Base-by-base conservation (phyloP, 92 coral and sea anemone genomes). In the Metridium senile region DNA sequence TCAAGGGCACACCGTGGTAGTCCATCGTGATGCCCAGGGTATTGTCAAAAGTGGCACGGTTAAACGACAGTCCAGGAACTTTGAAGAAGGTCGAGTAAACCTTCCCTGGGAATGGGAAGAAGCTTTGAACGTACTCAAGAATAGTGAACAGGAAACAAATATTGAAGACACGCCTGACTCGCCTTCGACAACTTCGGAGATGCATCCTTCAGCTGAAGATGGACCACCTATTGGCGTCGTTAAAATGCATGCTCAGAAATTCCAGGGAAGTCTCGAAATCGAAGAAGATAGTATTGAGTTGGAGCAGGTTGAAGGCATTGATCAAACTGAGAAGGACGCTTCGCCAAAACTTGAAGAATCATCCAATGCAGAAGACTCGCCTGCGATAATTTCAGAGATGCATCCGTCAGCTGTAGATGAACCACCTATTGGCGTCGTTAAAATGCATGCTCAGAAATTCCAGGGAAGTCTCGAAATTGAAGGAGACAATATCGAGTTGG, bases 1-100 rank as follows among this genome's bases (percentile, higher is more conserved):
- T 43, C 66, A 59, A 53, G 46, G 51, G 23, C 84, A 79, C 11
- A 39, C 20, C 11, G 69, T 35, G n/a, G 76, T 45, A 3, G 23
- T 73, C 33, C 78, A 73, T 58, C 78, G 78, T 33, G 84, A 79
- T 19, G 76, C 84, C 11, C 85, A 85, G 72, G 89, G 85, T 4
- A 74, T 84, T 0, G 80, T 82, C 13, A 87, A 89, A 68, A 89
- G 86, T 52, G 97, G 97, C 11, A 85, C 82, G n/a, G 97, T 92
- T 7, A 92, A 92, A 73, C 79, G 97, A 54, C 73, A 84, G 39
- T 92, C 93, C 9, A 79, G 81, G 31, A 92, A 89, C 64, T 92
- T 92, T 74, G 97, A 92, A 81, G 97, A 81, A 43, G 93, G 97
- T 1, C 81, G 74, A 33, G 72, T 74, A n/a, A 79, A 79, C 52